Evolutionary conservation across 1,140 invertebrate species (phyloP).

Genomic region (Sinonovacula constricta): DNA sequence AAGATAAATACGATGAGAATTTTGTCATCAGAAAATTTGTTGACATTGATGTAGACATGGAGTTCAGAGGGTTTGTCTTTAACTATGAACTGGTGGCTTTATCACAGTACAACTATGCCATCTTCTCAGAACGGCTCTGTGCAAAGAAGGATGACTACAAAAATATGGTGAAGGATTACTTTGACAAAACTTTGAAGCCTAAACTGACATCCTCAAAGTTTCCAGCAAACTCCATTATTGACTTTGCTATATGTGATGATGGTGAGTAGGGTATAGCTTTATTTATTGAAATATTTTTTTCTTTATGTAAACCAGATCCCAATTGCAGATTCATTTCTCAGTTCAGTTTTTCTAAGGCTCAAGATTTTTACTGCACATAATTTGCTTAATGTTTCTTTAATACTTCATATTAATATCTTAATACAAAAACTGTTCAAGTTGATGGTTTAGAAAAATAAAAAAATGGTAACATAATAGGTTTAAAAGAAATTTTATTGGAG

Average conservation of each 20-base stretch:
- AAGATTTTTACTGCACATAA: background rate
- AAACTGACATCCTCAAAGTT: constrained; percentile 58
- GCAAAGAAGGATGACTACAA: constrained; percentile 52
- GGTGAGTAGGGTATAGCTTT: too few relatives aligned
- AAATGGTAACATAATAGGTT: too few relatives aligned
- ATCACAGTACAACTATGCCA: constrained; percentile 74
- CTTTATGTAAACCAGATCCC: background rate
- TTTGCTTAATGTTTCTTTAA: too few relatives aligned
- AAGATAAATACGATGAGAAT: constrained; percentile 66
- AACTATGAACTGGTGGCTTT: constrained; percentile 59
- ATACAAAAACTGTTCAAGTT: too few relatives aligned
- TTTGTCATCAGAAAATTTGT: constrained; percentile 70
- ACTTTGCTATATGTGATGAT: constrained; percentile 68
- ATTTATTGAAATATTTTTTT: background rate
- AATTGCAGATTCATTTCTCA: background rate
- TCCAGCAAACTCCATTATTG: constrained; percentile 65
- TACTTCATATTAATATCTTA: too few relatives aligned
- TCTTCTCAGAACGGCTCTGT: constrained; percentile 63
- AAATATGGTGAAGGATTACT: constrained; percentile 56
- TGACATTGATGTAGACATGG: constrained; percentile 73
- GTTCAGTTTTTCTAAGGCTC: background rate
- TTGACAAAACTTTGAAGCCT: constrained; percentile 48
- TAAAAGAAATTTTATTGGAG: too few relatives aligned
- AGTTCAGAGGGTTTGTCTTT: constrained; percentile 73
- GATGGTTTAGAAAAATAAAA: too few relatives aligned